Evolutionary conservation across 2,113 vertebrate species (phyloP).

Genomic region (Strigops habroptila): DNA sequence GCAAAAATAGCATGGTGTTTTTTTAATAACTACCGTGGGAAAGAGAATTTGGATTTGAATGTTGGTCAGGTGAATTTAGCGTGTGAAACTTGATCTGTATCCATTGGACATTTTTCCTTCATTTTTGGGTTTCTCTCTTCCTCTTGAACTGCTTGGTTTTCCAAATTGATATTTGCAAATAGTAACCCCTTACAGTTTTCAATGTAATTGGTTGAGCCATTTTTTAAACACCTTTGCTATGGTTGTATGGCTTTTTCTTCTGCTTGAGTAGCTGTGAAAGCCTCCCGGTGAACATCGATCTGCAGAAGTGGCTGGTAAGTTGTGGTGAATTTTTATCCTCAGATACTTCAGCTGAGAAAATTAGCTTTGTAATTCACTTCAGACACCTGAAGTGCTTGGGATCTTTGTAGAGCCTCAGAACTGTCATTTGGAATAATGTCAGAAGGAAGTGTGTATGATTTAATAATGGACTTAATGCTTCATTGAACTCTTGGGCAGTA

Average conservation of each 20-base stretch:
- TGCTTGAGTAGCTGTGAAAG: background rate
- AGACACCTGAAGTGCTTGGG: conserved; percentile 10
- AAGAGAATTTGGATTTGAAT: background rate
- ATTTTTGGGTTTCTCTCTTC: background rate
- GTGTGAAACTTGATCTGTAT: background rate
- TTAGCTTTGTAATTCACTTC: conserved; percentile 35
- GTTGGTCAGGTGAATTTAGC: background rate
- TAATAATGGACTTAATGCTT: conserved; percentile 35
- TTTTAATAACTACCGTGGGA: background rate
- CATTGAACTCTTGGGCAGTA: background rate
- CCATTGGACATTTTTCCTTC: background rate
- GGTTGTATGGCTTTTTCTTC: background rate
- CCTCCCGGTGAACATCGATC: background rate
- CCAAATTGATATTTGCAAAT: background rate
- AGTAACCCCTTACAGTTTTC: background rate
- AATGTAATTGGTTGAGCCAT: background rate
- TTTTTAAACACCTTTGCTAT: background rate
- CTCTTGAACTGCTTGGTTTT: background rate
- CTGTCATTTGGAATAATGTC: conserved; percentile 36
- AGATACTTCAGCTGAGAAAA: background rate
- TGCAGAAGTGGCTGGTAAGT: background rate
- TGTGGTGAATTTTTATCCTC: background rate
- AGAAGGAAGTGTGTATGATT: background rate
- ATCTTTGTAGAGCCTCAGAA: conserved; percentile 35
- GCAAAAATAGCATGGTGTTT: accelerated